These are phyloP conservation scores for Dendroctonus ponderosae DNA, from an alignment of 1,140 invertebrate genomes.

Conservation along the genomic window DNA sequence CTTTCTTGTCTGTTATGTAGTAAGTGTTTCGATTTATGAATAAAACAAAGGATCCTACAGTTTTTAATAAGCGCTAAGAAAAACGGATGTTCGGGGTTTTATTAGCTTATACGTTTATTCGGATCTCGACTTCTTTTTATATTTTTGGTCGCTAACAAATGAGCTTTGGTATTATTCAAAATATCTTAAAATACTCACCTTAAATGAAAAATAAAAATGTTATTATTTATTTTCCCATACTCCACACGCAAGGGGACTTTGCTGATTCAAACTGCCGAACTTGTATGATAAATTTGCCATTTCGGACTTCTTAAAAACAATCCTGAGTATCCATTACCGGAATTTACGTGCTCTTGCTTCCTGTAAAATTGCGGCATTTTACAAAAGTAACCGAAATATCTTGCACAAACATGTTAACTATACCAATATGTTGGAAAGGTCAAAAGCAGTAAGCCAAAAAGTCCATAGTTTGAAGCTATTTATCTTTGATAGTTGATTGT, in stretches of 20 bases:
- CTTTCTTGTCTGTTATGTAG: conserved; percentile 7
- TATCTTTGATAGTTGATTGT: conserved; percentile 5
- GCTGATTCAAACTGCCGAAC: background rate
- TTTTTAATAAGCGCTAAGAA: conserved; percentile 8
- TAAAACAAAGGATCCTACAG: conserved; percentile 12
- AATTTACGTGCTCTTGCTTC: conserved; percentile 27
- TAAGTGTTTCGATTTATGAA: conserved; percentile 16
- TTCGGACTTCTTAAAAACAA: conserved; percentile 25
- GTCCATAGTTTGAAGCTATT: background rate
- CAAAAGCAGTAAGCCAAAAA: conserved; percentile 11
- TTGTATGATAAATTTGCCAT: conserved; percentile 28
- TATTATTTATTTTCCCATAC: too few species aligned
- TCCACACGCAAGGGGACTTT: too few species aligned
- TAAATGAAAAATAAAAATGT: too few species aligned
- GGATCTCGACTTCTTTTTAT: too few species aligned
- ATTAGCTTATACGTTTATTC: background rate
- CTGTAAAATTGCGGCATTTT: conserved; percentile 27
- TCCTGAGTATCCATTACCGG: conserved; percentile 25
- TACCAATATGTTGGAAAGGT: conserved; percentile 25
- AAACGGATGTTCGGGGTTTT: background rate
- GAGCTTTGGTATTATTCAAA: too few species aligned
- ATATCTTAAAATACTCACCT: too few species aligned
- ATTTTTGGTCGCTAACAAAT: too few species aligned
- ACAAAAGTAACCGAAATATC: conserved; percentile 20
- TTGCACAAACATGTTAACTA: conserved; percentile 23